These are phyloP conservation scores for Pollenia labialis DNA, from an alignment of 2,888 invertebrate species.

Conservation along the genomic window DNA sequence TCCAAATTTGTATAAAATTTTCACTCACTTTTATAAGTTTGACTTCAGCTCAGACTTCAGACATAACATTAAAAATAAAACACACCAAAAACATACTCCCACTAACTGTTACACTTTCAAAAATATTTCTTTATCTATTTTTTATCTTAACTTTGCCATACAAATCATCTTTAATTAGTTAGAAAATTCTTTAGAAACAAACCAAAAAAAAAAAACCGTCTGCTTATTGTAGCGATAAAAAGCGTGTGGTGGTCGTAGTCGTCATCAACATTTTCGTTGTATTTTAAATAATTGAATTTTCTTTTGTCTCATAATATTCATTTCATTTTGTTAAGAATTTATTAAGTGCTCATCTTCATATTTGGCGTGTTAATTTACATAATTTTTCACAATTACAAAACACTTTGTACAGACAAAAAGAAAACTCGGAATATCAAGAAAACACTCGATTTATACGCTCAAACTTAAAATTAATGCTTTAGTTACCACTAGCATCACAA, in stretches of 20 bases:
- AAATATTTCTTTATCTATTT: slow-evolving; percentile 16
- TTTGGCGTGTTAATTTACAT: slow-evolving; percentile 62
- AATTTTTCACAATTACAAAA: slow-evolving; percentile 63
- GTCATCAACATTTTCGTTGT: neutral
- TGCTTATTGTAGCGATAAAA: neutral
- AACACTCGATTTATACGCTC: neutral
- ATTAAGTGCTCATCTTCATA: slow-evolving; percentile 67
- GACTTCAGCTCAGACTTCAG: neutral
- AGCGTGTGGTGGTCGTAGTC: neutral
- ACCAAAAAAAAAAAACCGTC: neutral
- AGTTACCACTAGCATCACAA: slow-evolving; percentile 19
- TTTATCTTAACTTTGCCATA: neutral
- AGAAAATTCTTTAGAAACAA: neutral
- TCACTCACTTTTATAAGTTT: neutral
- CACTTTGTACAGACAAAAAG: slow-evolving; percentile 40
- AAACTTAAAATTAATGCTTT: neutral
- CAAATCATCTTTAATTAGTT: slow-evolving; percentile 47
- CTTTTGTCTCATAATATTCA: slow-evolving; percentile 38
- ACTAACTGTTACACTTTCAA: neutral
- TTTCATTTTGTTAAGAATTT: slow-evolving; percentile 61
- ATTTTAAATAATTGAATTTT: slow-evolving; percentile 30
- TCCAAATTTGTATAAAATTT: neutral
- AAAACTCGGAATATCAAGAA: neutral
- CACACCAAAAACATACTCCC: too few relatives aligned
- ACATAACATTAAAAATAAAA: neutral